Base-by-base conservation (phyloP, 2,113 vertebrate species). In the Pyxicephalus adspersus region DNA sequence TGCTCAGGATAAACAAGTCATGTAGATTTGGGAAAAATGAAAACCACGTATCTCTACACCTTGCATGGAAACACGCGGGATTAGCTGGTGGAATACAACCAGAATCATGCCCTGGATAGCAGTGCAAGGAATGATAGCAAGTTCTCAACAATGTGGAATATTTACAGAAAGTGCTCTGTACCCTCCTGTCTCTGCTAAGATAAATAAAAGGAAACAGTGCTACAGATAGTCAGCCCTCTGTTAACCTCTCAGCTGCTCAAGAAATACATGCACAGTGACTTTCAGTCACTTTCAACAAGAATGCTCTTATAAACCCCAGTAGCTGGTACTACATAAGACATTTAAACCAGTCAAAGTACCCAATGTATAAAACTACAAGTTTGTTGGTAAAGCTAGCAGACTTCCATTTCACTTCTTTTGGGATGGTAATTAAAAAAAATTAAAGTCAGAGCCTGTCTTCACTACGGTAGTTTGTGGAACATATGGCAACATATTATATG, bases 151-250 rank as follows among this genome's bases (percentile, higher is more conserved):
- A 72, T 61, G n/a, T 8, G 26, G 61, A 75, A 38, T 60, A 9
- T 66, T 15, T 60, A 65, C 34, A 76, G 23, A 60, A 25, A 55
- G 58, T 45, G 73, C 72, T 76, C 55, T 34, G 22, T 67, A 70
- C 64, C 50, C 74, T 66, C 67, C 76, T 76, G 52, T 63, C 61
- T 67, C 66, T 52, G 66, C 34, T 71, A 63, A 80, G 34, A 72
- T 80, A 80, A 71, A 80, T 72, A 64, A 71, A 80, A 80, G 34
- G 66, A 71, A 80, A 61, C 57, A 51, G 66, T 72, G 55, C 65
- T 60, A 38, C 29, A 26, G 65, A 45, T 29, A 77, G 52, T 45
- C 55, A 5, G 23, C 2, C 20, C 64, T 29, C 38, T 52, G 31
- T 80, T 71, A 72, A 80, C 78, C 66, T 51, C 66, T 72, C 78